Conservation (phyloP, 2,113 vertebrate species). For the Chloropsis hardwickii region DNA sequence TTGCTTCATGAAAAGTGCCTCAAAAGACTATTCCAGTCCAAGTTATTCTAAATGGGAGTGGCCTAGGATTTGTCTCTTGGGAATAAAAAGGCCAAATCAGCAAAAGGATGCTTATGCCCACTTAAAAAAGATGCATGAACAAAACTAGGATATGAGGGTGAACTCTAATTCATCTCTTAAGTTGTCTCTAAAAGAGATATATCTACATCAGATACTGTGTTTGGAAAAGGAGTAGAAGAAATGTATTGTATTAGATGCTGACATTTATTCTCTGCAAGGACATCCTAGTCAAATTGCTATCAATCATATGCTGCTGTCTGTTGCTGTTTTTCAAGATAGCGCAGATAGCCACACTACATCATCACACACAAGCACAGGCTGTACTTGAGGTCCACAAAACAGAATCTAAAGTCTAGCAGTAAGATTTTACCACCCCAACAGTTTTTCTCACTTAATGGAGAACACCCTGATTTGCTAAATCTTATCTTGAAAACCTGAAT, state of each 20-base stretch:
- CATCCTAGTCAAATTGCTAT: not conserved
- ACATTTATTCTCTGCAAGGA: not conserved
- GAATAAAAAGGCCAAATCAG: not conserved
- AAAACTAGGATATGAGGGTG: not conserved
- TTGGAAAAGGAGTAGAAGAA: not conserved
- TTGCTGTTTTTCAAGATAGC: not conserved
- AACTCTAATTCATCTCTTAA: not conserved
- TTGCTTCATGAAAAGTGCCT: not conserved
- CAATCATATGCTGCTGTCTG: not conserved
- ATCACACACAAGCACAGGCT: not conserved
- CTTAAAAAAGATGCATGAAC: not conserved
- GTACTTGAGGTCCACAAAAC: not conserved
- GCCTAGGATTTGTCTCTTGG: not conserved
- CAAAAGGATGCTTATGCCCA: not conserved
- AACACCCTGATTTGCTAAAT: not conserved
- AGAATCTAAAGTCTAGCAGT: not conserved
- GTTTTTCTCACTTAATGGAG: not conserved
- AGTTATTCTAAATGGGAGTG: not conserved
- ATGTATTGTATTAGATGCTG: not conserved
- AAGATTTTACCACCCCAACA: not conserved
- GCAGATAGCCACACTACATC: fast-evolving
- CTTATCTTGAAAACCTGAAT: not conserved
- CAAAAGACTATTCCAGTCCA: not conserved
- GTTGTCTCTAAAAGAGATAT: not conserved
- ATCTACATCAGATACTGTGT: not conserved